Conservation (phyloP, 2,797 vertebrate species). For the Luscinia megarhynchos region DNA sequence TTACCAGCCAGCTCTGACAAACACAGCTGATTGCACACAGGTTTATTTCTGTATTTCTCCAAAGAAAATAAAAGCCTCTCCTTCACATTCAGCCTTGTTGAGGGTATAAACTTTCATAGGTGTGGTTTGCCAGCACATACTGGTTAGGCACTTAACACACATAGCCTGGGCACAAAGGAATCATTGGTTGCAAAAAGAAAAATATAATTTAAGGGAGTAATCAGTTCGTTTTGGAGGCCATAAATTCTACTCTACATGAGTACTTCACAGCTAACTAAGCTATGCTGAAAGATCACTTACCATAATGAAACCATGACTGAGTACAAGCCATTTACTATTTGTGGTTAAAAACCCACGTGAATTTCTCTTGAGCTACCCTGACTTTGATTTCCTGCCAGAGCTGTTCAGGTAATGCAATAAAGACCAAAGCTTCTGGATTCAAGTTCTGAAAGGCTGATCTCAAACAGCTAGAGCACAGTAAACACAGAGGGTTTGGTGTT, state of each 20-base stretch:
- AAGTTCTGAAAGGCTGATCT: conserved; percentile 22
- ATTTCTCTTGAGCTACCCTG: neutral
- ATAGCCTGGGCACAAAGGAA: neutral
- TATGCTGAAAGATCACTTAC: conserved; percentile 22
- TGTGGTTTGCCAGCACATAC: neutral
- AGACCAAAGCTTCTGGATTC: conserved; percentile 42
- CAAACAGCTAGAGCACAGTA: conserved; percentile 34
- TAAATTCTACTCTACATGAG: neutral
- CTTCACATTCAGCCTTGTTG: neutral
- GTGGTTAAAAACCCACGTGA: neutral
- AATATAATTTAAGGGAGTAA: neutral
- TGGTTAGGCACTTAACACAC: neutral
- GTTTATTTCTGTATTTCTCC: neutral
- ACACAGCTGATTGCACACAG: neutral
- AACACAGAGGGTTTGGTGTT: conserved; percentile 45
- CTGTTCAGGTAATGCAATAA: conserved; percentile 19
- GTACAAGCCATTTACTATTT: conserved; percentile 10
- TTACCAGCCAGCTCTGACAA: neutral
- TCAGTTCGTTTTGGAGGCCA: neutral
- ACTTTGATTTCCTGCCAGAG: conserved; percentile 57
- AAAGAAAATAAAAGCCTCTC: neutral
- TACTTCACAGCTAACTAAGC: neutral
- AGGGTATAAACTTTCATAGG: neutral
- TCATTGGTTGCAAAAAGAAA: neutral
- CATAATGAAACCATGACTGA: neutral